Evolutionary conservation across 2,888 invertebrate species (phyloP).

Genomic region (Eupithecia dodoneata): DNA sequence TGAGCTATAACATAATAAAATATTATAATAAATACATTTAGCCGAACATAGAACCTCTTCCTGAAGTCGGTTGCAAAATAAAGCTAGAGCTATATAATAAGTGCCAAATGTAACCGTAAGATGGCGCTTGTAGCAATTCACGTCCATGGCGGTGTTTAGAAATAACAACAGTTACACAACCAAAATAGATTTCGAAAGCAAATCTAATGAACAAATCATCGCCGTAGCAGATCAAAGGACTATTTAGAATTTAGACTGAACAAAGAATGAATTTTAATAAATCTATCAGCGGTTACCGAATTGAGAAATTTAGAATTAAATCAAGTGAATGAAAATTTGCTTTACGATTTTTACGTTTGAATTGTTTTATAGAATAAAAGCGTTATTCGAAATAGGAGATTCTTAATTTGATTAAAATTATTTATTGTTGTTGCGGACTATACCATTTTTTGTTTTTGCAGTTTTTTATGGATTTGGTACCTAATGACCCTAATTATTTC

Average conservation of each 20-base stretch:
- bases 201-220: constrained; percentile 48
- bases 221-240: constrained; percentile 38
- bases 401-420: neutral
- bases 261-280: constrained; percentile 37
- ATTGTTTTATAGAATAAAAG: neutral
- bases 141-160: neutral
- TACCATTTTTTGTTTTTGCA: neutral
- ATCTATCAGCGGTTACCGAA: constrained; percentile 28
- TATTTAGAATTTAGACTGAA: constrained; percentile 36
- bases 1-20: too few species aligned
- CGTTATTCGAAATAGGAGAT: neutral
- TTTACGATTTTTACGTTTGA: neutral
- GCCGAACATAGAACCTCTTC: too few species aligned
- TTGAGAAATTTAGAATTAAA: neutral
- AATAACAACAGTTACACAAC: constrained; percentile 10
- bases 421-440: neutral
- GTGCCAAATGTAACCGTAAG: neutral
- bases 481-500: too few species aligned
- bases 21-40: too few species aligned
- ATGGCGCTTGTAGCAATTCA: constrained; percentile 10
- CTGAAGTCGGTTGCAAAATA: too few species aligned
- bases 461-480: neutral
- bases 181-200: constrained; percentile 29
- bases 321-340: neutral
- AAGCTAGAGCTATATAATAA: neutral